These are phyloP conservation scores for Pterocles gutturalis DNA, from an alignment of 2,113 vertebrate genomes.

Conservation along the genomic window DNA sequence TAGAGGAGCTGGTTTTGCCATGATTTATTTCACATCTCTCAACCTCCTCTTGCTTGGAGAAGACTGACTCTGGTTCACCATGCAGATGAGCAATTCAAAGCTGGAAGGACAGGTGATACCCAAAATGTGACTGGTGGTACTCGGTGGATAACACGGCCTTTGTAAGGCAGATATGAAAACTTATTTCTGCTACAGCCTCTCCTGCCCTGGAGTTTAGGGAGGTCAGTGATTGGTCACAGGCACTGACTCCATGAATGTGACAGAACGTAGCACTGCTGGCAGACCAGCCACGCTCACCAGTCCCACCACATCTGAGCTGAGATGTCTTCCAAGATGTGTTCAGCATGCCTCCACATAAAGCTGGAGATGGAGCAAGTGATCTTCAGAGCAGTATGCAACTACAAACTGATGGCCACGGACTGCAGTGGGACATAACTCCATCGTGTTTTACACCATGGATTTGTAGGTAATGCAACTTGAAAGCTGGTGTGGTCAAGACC, in stretches of 20 bases:
- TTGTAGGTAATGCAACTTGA: not conserved
- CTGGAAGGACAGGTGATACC: not conserved
- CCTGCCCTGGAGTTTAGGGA: not conserved
- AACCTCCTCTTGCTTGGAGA: not conserved
- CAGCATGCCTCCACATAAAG: not conserved
- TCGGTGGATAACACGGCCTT: not conserved
- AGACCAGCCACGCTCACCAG: not conserved
- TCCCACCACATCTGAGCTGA: not conserved
- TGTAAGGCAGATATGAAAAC: not conserved
- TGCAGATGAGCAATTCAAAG: not conserved
- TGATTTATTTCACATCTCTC: not conserved
- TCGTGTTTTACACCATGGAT: not conserved
- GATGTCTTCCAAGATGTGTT: not conserved
- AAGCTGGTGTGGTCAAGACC: not conserved
- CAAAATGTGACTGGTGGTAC: not conserved
- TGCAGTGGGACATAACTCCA: not conserved
- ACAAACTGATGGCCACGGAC: not conserved
- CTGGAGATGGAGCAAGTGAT: not conserved
- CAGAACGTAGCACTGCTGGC: not conserved
- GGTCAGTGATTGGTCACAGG: not conserved
- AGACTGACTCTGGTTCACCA: not conserved
- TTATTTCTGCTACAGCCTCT: not conserved
- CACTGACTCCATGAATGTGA: accelerated
- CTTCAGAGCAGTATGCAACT: not conserved
- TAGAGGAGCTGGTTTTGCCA: not conserved